These are phyloP conservation scores for Drosophila repletoides DNA, from an alignment of 1,140 invertebrate genomes.

Conservation along the genomic window DNA sequence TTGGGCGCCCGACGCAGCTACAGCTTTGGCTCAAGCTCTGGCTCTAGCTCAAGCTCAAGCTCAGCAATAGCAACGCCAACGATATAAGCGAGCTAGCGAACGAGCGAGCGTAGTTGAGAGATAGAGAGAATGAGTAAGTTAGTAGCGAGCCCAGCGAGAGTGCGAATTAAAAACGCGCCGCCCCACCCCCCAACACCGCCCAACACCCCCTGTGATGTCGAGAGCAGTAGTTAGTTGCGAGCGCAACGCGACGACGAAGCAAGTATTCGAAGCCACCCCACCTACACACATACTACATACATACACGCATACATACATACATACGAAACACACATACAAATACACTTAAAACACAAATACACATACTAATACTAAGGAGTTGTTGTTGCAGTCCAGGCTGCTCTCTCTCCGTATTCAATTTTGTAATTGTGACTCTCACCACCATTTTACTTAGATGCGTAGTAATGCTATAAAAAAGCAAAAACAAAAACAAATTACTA, in stretches of 20 bases:
- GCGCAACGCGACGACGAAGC: conserved; percentile 72
- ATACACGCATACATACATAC: conserved; percentile 40
- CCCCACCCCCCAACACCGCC: conserved; percentile 43
- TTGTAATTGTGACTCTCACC: conserved; percentile 79
- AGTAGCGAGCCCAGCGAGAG: conserved; percentile 42
- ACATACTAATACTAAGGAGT: conserved; percentile 56
- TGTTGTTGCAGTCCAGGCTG: neutral
- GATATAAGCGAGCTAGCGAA: conserved; percentile 42
- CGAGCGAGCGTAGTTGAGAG: conserved; percentile 8
- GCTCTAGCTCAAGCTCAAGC: conserved; percentile 15
- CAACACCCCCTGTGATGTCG: conserved; percentile 56
- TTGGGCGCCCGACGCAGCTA: conserved; percentile 63
- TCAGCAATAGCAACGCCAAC: conserved; percentile 70
- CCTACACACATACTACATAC: conserved; percentile 62
- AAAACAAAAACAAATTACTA: conserved; percentile 54
- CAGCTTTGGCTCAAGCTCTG: conserved; percentile 59
- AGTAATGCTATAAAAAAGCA: conserved; percentile 59
- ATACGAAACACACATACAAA: conserved; percentile 55
- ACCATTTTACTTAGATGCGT: conserved; percentile 80
- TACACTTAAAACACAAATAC: conserved; percentile 41
- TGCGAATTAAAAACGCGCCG: conserved; percentile 34
- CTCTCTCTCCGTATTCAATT: conserved; percentile 28
- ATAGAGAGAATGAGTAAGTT: conserved; percentile 28
- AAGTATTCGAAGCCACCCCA: conserved; percentile 81
- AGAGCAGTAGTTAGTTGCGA: conserved; percentile 74